Conservation (phyloP, 2,888 invertebrate genomes). For the Polia nebulosa region DNA sequence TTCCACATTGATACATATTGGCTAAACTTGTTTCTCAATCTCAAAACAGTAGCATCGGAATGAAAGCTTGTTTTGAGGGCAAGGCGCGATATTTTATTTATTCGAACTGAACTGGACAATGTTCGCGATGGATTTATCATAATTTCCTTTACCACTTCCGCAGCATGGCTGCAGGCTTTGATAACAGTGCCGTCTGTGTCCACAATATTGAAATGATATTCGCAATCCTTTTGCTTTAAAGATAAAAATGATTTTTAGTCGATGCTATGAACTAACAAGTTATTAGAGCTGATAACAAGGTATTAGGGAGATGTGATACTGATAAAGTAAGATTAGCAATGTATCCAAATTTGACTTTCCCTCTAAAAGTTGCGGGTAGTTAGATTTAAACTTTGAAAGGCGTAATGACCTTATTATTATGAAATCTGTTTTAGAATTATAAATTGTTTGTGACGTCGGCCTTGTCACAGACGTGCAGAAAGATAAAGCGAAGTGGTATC, state of each 20-base stretch:
- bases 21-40: conserved; percentile 15
- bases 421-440: conserved; percentile 45
- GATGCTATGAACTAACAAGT: neutral
- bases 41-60: conserved; percentile 23
- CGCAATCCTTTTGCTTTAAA: conserved; percentile 26
- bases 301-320: neutral
- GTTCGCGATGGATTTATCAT: conserved; percentile 84
- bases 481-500: conserved; percentile 80
- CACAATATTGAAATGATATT: conserved; percentile 65
- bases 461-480: conserved; percentile 80
- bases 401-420: conserved; percentile 27
- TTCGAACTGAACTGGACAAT: conserved; percentile 76
- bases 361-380: conserved; percentile 23
- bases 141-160: conserved; percentile 87
- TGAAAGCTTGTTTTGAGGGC: conserved; percentile 49
- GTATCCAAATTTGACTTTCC: neutral
- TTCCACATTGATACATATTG: conserved; percentile 8
- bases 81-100: conserved; percentile 63
- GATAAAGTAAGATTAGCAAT: neutral
- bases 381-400: conserved; percentile 24
- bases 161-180: conserved; percentile 76
- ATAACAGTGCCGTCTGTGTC: conserved; percentile 77
- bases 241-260: neutral
- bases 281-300: neutral
- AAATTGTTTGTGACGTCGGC: conserved; percentile 71